These are phyloP conservation scores for Chloebia gouldiae DNA, from an alignment of 2,113 vertebrate genomes.

Conservation along the genomic window DNA sequence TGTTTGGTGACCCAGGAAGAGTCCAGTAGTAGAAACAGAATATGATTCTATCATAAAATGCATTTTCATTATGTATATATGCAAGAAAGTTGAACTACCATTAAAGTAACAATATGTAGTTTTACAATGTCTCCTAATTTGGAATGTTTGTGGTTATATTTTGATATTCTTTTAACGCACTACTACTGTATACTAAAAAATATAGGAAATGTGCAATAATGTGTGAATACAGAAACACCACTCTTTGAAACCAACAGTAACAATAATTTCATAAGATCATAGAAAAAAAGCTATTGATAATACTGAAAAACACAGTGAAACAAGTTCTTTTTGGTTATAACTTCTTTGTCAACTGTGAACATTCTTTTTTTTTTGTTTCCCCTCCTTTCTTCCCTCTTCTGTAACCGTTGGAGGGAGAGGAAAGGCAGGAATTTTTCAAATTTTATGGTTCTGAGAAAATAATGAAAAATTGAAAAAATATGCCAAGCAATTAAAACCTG, in stretches of 20 bases:
- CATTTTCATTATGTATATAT: not conserved
- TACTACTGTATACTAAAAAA: not conserved
- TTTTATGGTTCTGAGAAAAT: not conserved
- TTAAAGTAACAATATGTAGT: fast-evolving
- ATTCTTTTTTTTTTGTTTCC: too few relatives aligned
- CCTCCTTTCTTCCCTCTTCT: fast-evolving
- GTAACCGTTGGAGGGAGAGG: fast-evolving
- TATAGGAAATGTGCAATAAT: not conserved
- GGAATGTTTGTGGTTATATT: not conserved
- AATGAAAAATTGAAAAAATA: not conserved
- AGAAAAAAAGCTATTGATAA: not conserved
- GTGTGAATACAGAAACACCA: not conserved
- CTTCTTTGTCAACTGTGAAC: not conserved
- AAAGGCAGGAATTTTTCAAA: not conserved
- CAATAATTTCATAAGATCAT: not conserved
- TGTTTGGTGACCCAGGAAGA: not conserved
- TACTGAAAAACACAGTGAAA: not conserved
- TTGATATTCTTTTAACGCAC: not conserved
- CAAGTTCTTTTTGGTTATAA: not conserved
- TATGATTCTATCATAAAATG: not conserved
- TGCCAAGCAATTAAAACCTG: not conserved
- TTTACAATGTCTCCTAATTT: not conserved
- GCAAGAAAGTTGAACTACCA: not conserved
- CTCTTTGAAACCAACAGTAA: not conserved
- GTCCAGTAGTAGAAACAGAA: not conserved